Base-by-base conservation (phyloP, 2,113 vertebrate species). In the Equus quagga region DNA sequence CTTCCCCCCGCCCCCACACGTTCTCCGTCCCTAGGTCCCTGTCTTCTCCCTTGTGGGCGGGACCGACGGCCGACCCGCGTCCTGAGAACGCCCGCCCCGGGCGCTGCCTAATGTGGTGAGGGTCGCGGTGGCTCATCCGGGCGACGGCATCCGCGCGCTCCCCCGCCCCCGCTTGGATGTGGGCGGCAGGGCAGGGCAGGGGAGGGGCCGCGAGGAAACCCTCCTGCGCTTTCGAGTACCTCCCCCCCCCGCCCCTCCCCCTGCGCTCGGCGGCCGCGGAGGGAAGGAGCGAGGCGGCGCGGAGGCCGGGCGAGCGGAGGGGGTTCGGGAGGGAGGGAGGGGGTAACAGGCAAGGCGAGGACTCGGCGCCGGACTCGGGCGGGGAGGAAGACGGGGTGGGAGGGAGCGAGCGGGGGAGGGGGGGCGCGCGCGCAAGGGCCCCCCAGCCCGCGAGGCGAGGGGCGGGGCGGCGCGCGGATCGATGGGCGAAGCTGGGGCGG, bases 391-490 rank as follows among this genome's bases (percentile, higher is more conserved):
- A 95, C 92, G 94, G 83, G 78, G 21, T 65, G 65, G 65, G 97
- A 51, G 7, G 93, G 31, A 51, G 91, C 93, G 89, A 79, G 97
- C 41, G 90, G 81, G 26, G 51, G 78, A 18, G 89, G 92, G 85
- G 67, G 33, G 70, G 79, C 13, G 90, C 80, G 91, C 33, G 60
- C 11, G 41, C 24, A 15, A 18, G 0, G 62, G 44, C 64, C 78
- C 70, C 62, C 79, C 91, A 6, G 91, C 84, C 88, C 73, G 96
- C 60, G 86, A 73, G 76, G 91, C 88, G 81, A 88, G 94, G 98
- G 98, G 97, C 97, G 98, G 97, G 98, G 97, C 95, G 89, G 93
- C 95, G 97, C 96, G 96, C 97, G 41, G 98, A 97, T 98, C 98
- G 98, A 96, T 96, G 98, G 92, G 96, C 93, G 97, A 88, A 94